Conservation (phyloP, 2,797 vertebrate species). For the Psittacula echo region DNA sequence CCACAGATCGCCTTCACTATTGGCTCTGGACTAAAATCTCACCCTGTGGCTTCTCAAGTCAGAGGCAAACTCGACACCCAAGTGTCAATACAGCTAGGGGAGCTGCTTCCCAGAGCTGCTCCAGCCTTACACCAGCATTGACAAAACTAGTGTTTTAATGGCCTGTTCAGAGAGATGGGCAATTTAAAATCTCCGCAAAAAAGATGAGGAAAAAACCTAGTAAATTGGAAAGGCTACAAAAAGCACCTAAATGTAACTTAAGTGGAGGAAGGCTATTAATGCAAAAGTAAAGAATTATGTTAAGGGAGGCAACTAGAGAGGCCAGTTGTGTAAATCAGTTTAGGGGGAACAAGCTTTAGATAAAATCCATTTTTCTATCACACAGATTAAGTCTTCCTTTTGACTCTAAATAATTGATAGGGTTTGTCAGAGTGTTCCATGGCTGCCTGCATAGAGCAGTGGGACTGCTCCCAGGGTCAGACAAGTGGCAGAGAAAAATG, state of each 20-base stretch:
- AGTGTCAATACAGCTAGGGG: not conserved
- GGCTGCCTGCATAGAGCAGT: constrained; percentile 17
- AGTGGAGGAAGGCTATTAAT: constrained; percentile 60
- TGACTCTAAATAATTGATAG: constrained; percentile 81
- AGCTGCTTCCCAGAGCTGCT: not conserved
- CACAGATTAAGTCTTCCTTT: constrained; percentile 69
- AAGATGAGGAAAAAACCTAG: not conserved
- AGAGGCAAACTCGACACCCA: not conserved
- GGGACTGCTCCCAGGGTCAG: constrained; percentile 76
- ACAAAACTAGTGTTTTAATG: not conserved
- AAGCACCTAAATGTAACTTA: constrained; percentile 56
- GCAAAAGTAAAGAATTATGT: constrained; percentile 76
- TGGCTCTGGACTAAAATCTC: constrained; percentile 10
- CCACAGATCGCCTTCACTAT: not conserved
- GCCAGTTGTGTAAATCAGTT: constrained; percentile 74
- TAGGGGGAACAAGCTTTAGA: constrained; percentile 68
- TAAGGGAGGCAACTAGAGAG: constrained; percentile 56
- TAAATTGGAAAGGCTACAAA: constrained; percentile 41
- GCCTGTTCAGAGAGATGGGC: not conserved
- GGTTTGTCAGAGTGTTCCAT: constrained; percentile 24
- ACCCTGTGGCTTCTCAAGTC: not conserved
- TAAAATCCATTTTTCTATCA: constrained; percentile 82
- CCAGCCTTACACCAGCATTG: not conserved
- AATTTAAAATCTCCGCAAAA: constrained; percentile 8
- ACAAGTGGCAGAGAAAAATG: constrained; percentile 82